Evolutionary conservation across 2,888 invertebrate species (phyloP), one percentile per base, ranked within the genome.

Genomic region (Ypsolopha sequella): DNA sequence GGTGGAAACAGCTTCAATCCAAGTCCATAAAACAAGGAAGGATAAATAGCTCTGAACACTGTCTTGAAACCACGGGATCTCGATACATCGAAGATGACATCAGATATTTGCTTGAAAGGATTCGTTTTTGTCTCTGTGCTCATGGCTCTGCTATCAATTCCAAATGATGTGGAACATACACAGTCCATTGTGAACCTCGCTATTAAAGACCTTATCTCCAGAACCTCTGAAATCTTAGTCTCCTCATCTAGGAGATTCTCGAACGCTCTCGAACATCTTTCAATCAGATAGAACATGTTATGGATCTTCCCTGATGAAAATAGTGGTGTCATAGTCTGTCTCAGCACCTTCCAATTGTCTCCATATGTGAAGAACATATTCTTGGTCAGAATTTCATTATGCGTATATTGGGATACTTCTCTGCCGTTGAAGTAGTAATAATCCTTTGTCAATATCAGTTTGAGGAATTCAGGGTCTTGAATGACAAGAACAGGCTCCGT

Each of bases 111-210:
- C 4, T 50, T 53, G 45, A 73, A 74, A 0, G 63, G 61, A 51
- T 70, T 72, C 0, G 59, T 24, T 4, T 24, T 48, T 3, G 49
- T 49, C 10, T 56, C 51, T 45, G 56, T 60, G 1, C 53, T 55
- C 64, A 67, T 65, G 1, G 65, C 61, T 6, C 64, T 63, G 0
- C 66, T 58, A 4, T 73, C 65, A 4, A 71, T 52, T 2, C 72
- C 67, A 43, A 72, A 73, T 0, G 55, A 62, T 14, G 68, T 66
- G 1, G 63, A 60, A 11, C 63, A 56, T 3, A 71, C 66, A 14
- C 62, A 61, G 47, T 68, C 68, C 61, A 69, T 62, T 0, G 66
- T 64, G 48, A 60, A 68, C 10, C 66, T 58, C 6, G 58, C 56
- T 59, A 64, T 61, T 1, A 63, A 36, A 38, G 46, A 24, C 34